Evolutionary conservation across 2,797 vertebrate species (phyloP), one percentile per base, ranked within the genome.

Genomic region (Aulostomus chinensis): DNA sequence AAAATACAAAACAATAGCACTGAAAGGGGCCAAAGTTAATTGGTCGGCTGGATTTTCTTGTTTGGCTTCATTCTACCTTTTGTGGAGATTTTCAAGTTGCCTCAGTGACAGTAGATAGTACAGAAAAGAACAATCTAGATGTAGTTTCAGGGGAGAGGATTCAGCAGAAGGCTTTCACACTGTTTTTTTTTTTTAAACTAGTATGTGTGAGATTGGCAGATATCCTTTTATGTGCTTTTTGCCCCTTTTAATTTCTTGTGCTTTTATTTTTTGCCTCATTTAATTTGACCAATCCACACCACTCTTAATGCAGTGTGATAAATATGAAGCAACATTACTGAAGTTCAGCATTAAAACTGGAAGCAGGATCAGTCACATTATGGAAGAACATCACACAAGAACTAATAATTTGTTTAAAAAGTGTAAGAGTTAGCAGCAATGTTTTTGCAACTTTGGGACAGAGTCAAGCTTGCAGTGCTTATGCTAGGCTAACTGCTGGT

Each of bases 1-100:
- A 78, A 61, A 55, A 45, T 12, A 32, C 45, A 15, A 29, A 74
- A 73, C 76, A 78, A 78, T 34, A 25, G 47, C 37, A 24, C 46
- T 38, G 49, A 29, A 36, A 62, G 37, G 25, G 22, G 24, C 47
- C 3, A 22, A 15, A 4, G 35, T 60, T 70, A 68, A 82, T 64
- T 79, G 20, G 49, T 31, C 37, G 59, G 30, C 45, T 38, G 53
- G 62, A 62, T 54, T 76, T 79, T 69, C 80, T 30, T 22, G 77
- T 73, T 76, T 22, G 46, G 46, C 58, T 47, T 36, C 84, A 86
- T 86, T 87, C 64, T 51, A 48, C 9, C 26, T 53, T 45, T 54
- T 42, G 61, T 58, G 36, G 21, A 32, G 25, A 38, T 10, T 7
- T 31, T 60, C 16, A 4, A 28, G 29, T 57, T 16, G 34, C 47